A percentile compares a stretch with the other conserved stretches of the same genome.
phyloP scores from a whole-genome alignment of 2,888 invertebrate species.

The Lingula anatina region DNA sequence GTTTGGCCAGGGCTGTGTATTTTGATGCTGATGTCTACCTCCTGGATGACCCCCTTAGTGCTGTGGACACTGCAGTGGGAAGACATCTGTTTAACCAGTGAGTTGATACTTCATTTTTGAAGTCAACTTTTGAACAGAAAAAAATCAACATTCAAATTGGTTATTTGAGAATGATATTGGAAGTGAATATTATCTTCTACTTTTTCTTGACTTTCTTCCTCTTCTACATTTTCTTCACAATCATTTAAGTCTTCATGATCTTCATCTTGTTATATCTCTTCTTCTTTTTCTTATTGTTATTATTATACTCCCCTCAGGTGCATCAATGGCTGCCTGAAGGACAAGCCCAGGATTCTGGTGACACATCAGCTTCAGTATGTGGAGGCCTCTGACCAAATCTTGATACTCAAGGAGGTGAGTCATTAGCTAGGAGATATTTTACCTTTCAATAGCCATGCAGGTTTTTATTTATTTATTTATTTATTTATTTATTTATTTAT shows the following conservation, averaged over 20 bases:
- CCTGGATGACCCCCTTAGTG: slow-evolving; percentile 85
- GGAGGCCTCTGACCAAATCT: slow-evolving; percentile 48
- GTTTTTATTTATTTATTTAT: no score
- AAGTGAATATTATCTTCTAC: no score
- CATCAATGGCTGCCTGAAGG: slow-evolving; percentile 59
- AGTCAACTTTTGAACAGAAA: no score
- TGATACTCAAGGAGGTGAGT: slow-evolving; percentile 51
- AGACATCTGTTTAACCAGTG: slow-evolving; percentile 79
- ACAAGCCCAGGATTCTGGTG: slow-evolving; percentile 70
- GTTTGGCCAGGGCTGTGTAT: slow-evolving; percentile 68
- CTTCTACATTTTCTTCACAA: no score
- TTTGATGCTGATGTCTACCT: slow-evolving; percentile 77
- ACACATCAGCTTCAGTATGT: slow-evolving; percentile 80
- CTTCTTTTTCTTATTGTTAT: no score
- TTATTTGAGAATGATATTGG: no score
- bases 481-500: no score
- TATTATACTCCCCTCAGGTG: no score
- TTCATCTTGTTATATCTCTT: no score
- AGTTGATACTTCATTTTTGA: slow-evolving; percentile 22
- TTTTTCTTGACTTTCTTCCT: no score
- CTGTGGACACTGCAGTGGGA: slow-evolving; percentile 89
- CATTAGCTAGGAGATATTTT: background rate
- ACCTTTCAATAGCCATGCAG: background rate
- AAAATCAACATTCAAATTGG: no score
- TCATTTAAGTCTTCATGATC: no score